Conservation (phyloP, 1,140 invertebrate species). For the Bombus soroeensis region DNA sequence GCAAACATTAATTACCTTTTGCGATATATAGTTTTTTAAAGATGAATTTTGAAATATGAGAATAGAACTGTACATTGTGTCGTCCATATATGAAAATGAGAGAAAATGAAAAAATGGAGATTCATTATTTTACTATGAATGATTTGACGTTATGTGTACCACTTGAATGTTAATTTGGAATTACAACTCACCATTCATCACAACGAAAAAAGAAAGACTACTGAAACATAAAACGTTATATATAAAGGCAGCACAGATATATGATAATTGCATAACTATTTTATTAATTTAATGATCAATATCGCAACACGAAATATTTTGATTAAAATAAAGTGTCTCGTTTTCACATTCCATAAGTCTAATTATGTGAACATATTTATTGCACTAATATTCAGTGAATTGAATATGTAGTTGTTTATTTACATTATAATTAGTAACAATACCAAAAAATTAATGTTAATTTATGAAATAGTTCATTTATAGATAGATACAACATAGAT, state of each 20-base stretch:
- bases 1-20: constrained; percentile 28
- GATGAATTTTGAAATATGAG: not conserved
- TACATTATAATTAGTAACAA: constrained; percentile 20
- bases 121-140: not conserved
- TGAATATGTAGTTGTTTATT: constrained; percentile 23
- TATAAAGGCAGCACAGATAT: constrained; percentile 18
- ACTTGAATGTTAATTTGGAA: constrained; percentile 2
- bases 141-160: not conserved
- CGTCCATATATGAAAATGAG: not conserved
- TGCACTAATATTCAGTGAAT: constrained; percentile 26
- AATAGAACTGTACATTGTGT: constrained; percentile 19
- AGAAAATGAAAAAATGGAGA: not conserved
- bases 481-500: constrained; percentile 9
- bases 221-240: constrained; percentile 1
- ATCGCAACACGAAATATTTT: constrained; percentile 21
- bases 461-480: constrained; percentile 18
- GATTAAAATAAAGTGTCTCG: constrained; percentile 38
- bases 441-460: constrained; percentile 19
- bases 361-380: constrained; percentile 48
- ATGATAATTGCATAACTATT: constrained; percentile 15
- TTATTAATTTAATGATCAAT: constrained; percentile 28
- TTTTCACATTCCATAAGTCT: constrained; percentile 50
- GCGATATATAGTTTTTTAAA: constrained; percentile 12
- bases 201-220: constrained; percentile 38
- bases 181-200: not conserved